Percentiles rank a stretch among this genome's conserved stretches.
These are phyloP conservation scores for Argopecten irradians DNA, from an alignment of 1,140 invertebrate species.

Conservation along the genomic window DNA sequence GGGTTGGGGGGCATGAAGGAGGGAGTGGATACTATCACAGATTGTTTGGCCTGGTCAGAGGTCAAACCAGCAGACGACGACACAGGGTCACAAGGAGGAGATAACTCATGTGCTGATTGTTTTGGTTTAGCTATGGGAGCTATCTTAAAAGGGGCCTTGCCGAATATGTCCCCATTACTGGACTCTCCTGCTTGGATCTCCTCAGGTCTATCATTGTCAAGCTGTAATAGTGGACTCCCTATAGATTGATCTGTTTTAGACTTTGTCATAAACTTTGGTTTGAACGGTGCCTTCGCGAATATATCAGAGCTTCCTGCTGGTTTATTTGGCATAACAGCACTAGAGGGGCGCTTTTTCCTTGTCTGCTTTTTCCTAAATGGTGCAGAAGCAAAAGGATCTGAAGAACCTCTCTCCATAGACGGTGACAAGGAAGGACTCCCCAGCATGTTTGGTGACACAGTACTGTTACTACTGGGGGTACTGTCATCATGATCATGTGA, in stretches of 20 bases:
- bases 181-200: not conserved
- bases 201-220: conserved; percentile 32
- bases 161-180: conserved; percentile 30
- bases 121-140: not conserved
- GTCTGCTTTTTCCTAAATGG: conserved; percentile 70
- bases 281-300: conserved; percentile 67
- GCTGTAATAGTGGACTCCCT: conserved; percentile 45
- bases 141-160: conserved; percentile 34
- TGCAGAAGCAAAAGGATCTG: conserved; percentile 75
- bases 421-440: conserved; percentile 49
- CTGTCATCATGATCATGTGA: conserved; percentile 47
- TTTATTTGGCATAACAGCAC: conserved; percentile 41
- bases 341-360: conserved; percentile 63
- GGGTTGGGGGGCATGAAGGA: conserved; percentile 10
- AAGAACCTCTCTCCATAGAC: conserved; percentile 31
- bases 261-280: conserved; percentile 43
- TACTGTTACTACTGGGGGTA: conserved; percentile 44
- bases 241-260: conserved; percentile 46
- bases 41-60: conserved; percentile 15
- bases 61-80: not conserved
- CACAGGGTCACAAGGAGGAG: not conserved
- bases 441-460: conserved; percentile 44
- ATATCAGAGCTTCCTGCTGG: conserved; percentile 50
- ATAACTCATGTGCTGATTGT: not conserved
- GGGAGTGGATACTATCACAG: conserved; percentile 3